Conservation (phyloP, 2,797 vertebrate species). For the Xenopus petersii region DNA sequence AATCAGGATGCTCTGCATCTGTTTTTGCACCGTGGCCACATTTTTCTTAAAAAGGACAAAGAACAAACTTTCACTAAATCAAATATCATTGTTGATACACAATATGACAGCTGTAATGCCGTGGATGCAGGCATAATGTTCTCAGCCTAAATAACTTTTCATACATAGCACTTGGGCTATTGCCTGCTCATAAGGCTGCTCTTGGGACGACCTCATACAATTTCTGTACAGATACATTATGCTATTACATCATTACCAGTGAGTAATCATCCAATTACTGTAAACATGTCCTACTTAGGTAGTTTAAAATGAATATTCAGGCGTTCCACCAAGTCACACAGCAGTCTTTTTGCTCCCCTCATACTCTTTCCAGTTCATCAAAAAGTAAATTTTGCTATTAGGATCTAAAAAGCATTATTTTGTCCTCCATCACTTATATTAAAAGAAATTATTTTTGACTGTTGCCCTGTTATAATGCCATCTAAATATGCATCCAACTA, state of each 20-base stretch:
- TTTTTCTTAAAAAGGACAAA: no score
- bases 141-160: not conserved
- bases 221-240: not conserved
- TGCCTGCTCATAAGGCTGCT: not conserved
- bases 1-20: no score
- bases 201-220: not conserved
- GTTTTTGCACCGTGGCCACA: no score
- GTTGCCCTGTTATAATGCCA: slow-evolving; percentile 40
- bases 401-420: slow-evolving; percentile 48
- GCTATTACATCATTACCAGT: slow-evolving; percentile 65
- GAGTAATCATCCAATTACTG: slow-evolving; percentile 64
- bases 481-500: slow-evolving; percentile 29
- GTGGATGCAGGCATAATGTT: not conserved
- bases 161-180: no score
- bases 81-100: no score
- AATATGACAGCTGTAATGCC: no score
- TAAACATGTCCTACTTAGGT: slow-evolving; percentile 62
- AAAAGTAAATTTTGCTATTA: slow-evolving; percentile 40
- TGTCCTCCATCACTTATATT: slow-evolving; percentile 45
- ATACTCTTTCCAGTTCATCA: slow-evolving; percentile 50
- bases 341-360: slow-evolving; percentile 53
- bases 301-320: slow-evolving; percentile 66
- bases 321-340: slow-evolving; percentile 52
- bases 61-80: no score
- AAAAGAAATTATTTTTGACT: slow-evolving; percentile 40